Conservation (phyloP, 2,888 invertebrate species). For the Drosophila longiperda region DNA sequence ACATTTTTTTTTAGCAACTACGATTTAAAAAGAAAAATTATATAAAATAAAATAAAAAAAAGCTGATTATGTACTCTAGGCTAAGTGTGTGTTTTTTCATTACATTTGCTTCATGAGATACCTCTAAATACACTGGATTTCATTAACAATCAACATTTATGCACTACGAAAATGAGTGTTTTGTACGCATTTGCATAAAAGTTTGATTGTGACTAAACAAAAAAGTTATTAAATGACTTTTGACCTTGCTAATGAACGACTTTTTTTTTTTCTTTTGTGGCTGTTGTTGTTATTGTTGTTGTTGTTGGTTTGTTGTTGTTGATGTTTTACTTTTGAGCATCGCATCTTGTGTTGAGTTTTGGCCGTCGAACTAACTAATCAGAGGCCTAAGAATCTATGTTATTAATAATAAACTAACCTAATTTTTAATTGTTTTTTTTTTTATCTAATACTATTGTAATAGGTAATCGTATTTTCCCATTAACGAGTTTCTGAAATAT, state of each 20-base stretch:
- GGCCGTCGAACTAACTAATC: neutral
- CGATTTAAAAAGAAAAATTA: constrained; percentile 1
- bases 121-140: constrained; percentile 21
- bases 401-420: constrained; percentile 24
- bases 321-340: constrained; percentile 13
- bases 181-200: constrained; percentile 12
- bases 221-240: constrained; percentile 10
- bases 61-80: constrained; percentile 10
- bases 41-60: constrained; percentile 1
- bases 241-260: constrained; percentile 9
- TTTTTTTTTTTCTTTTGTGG: neutral
- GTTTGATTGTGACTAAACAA: constrained; percentile 13
- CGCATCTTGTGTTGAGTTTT: constrained; percentile 1
- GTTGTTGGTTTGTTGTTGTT: constrained; percentile 10
- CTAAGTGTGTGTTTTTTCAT: constrained; percentile 18
- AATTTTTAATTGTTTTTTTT: constrained; percentile 1
- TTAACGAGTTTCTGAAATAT: constrained; percentile 15
- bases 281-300: constrained; percentile 5
- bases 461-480: constrained; percentile 17
- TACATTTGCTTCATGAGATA: constrained; percentile 17
- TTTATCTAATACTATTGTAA: constrained; percentile 14
- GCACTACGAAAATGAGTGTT: constrained; percentile 23
- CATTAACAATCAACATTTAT: constrained; percentile 23
- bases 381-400: constrained; percentile 25
- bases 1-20: constrained; percentile 14